Evolutionary conservation across 1,140 invertebrate species (phyloP).

Genomic region (Parasteatoda tepidariorum): DNA sequence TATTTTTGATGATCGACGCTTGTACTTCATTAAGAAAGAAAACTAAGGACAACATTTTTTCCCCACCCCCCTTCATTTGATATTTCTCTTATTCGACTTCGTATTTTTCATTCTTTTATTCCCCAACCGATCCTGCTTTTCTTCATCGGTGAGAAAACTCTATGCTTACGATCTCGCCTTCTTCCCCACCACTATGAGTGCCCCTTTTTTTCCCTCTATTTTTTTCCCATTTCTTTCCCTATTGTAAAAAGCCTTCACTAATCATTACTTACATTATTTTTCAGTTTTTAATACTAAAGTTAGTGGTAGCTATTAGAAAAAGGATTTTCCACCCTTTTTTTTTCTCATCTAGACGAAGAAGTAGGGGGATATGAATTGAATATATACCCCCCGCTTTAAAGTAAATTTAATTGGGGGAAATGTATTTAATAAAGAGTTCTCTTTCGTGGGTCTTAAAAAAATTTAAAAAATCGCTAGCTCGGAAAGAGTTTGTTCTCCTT

Average conservation of each 20-base stretch:
- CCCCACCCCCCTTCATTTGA: constrained; percentile 19
- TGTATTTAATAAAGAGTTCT: constrained; percentile 60
- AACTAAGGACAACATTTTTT: constrained; percentile 4
- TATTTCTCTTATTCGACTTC: constrained; percentile 43
- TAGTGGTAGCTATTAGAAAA: constrained; percentile 60
- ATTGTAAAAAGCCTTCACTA: constrained; percentile 54
- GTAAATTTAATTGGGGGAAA: constrained; percentile 61
- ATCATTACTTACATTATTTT: constrained; percentile 61
- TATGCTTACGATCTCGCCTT: constrained; percentile 25
- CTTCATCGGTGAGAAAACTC: constrained; percentile 38
- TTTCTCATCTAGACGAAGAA: constrained; percentile 10
- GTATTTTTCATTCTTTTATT: constrained; percentile 20
- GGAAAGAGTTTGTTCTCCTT: constrained; percentile 13
- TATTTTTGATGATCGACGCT: constrained; percentile 46
- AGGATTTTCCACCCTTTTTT: constrained; percentile 10
- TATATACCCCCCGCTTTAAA: constrained; percentile 55
- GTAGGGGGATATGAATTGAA: constrained; percentile 9
- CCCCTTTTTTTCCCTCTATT: neutral
- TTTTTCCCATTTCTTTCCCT: neutral
- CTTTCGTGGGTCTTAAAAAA: constrained; percentile 40
- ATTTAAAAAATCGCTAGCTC: constrained; percentile 35
- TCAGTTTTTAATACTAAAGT: constrained; percentile 57
- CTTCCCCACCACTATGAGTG: neutral
- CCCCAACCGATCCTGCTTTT: constrained; percentile 16
- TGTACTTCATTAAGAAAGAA: constrained; percentile 52